These are phyloP conservation scores for Callipepla californica DNA, from an alignment of 2,113 vertebrate genomes.

Conservation along the genomic window DNA sequence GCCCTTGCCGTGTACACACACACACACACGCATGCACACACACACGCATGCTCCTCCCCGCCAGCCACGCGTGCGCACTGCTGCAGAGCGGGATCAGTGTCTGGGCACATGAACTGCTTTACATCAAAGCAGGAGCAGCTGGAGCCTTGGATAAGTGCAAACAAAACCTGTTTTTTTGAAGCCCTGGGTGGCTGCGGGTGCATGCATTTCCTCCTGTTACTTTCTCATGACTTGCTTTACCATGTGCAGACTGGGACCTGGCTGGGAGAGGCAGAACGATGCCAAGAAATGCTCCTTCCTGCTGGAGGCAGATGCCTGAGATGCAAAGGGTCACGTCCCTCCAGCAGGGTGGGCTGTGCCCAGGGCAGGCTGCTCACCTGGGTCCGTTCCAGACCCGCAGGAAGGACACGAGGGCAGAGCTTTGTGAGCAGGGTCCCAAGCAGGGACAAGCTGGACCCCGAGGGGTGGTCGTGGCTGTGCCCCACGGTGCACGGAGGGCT, in stretches of 20 bases:
- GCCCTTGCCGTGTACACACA: background rate
- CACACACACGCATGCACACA: too few relatives aligned
- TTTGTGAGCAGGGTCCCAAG: background rate
- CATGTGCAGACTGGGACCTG: background rate
- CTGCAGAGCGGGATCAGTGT: background rate
- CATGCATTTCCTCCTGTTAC: background rate
- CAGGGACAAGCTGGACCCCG: background rate
- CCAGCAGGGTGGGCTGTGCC: background rate
- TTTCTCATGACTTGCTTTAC: background rate
- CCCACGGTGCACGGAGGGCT: accelerated
- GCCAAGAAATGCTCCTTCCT: background rate
- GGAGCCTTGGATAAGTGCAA: background rate
- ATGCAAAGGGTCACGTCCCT: background rate
- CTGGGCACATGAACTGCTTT: background rate
- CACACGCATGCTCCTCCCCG: accelerated
- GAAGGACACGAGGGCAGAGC: background rate
- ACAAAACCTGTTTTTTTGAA: background rate
- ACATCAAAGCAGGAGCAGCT: background rate
- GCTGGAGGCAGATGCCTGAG: background rate
- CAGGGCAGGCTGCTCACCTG: accelerated
- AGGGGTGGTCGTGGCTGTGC: background rate
- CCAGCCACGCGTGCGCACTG: accelerated
- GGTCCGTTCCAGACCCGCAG: too few relatives aligned
- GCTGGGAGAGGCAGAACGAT: background rate
- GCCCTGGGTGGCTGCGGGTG: background rate